Conservation (phyloP, 2,888 invertebrate genomes). For the Eupithecia abbreviata region DNA sequence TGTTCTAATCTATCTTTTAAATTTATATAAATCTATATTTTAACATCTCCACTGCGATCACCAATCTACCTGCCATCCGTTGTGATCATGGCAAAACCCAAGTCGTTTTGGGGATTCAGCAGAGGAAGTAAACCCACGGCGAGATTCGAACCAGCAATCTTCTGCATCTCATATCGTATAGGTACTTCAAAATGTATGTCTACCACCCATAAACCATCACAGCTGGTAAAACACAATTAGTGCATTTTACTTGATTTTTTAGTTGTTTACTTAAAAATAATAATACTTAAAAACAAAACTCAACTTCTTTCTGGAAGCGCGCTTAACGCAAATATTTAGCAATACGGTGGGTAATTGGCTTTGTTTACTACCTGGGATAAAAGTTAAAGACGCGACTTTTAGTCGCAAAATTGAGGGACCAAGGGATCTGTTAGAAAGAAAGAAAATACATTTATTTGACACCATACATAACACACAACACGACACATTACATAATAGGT, state of each 20-base stretch:
- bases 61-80: no score
- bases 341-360: constrained; percentile 46
- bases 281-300: no score
- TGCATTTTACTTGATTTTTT: not conserved
- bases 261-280: not conserved
- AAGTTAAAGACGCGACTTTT: not conserved
- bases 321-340: constrained; percentile 49
- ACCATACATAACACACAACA: no score
- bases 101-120: no score
- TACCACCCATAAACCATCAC: not conserved
- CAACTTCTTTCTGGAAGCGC: constrained; percentile 28
- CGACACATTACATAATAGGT: no score
- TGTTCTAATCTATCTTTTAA: no score
- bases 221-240: not conserved
- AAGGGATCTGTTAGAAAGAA: not conserved
- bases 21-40: no score
- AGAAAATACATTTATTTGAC: no score
- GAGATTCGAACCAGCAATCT: not conserved
- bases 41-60: no score
- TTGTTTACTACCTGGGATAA: constrained; percentile 30
- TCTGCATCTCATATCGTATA: not conserved
- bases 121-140: not conserved
- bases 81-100: no score
- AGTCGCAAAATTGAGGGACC: not conserved
- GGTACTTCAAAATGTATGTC: not conserved